Evolutionary conservation across 2,113 vertebrate genomes (phyloP), one percentile per base, ranked within the genome.

Genomic region (Misgurnus anguillicaudatus): DNA sequence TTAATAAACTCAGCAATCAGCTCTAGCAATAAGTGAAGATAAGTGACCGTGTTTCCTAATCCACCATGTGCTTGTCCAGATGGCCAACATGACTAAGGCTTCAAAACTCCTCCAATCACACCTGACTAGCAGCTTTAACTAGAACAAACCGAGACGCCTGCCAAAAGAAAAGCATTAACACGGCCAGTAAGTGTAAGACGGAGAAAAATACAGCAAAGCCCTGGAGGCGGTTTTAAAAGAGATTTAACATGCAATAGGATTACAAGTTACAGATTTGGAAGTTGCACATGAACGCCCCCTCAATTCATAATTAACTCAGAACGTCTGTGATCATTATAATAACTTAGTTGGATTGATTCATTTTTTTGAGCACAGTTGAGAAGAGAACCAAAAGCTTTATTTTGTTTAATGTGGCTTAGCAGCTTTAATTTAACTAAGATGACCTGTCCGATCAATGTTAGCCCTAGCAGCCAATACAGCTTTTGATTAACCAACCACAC

Each of bases 31-130:
- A 78, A 78, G 41, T 47, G 65, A 69, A 68, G 41, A 71, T 62
- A 61, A 77, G 51, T n/a, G 61, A 78, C 38, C 16, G 14, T 5
- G 57, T 53, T 70, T 65, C 41, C 39, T 9, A 17, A 61, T 79
- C 58, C 45, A 65, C 31, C 71, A 77, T 58, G 66, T 78, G 51
- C 51, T 64, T 17, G 17, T 79, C 64, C 81, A 79, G 76, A 73
- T 66, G 78, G 64, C 57, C 62, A 38, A 11, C 11, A 60, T 21
- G 51, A 70, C 45, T 9, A 42, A 70, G 53, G 68, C 45, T 81
- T 64, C 47, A 61, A 75, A 61, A n/a, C 38, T 13, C 55, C 72
- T 63, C 60, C 60, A 16, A 79, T 21, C 38, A 66, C 61, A 76
- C 55, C 62, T 72, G 36, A 42, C 45, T 38, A 53, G 53, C 55